Evolutionary conservation across 2,797 vertebrate species (phyloP).

Genomic region (Micrastur ruficollis): DNA sequence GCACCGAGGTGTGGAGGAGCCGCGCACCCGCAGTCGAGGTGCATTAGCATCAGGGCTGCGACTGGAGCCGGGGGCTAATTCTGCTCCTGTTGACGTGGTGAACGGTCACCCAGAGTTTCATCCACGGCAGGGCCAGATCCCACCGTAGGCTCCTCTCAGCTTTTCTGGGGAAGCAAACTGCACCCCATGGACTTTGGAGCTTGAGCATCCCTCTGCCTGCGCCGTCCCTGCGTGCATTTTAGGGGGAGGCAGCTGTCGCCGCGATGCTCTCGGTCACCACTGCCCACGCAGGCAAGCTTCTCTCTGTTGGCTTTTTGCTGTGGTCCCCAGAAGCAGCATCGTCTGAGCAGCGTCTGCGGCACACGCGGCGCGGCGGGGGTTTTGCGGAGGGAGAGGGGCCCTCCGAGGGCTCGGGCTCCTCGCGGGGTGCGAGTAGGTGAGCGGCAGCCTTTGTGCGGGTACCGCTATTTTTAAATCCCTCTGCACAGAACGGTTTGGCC

Average conservation of each 20-base stretch:
- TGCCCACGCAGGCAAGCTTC: background rate
- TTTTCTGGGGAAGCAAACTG: background rate
- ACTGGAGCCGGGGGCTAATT: background rate
- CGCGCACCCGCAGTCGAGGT: fast-evolving
- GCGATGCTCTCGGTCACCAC: background rate
- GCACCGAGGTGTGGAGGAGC: background rate
- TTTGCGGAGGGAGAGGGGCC: background rate
- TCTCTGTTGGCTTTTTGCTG: background rate
- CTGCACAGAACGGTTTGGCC: background rate
- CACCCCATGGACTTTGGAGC: fast-evolving
- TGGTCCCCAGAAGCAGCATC: background rate
- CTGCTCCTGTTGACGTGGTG: background rate
- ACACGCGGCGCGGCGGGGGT: fast-evolving
- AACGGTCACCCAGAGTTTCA: background rate
- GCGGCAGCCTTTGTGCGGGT: background rate
- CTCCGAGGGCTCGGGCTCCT: background rate
- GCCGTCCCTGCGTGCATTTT: fast-evolving
- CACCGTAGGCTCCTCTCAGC: fast-evolving
- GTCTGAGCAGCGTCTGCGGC: background rate
- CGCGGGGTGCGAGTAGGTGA: background rate
- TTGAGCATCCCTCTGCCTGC: background rate
- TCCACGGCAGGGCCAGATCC: background rate
- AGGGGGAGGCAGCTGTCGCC: background rate
- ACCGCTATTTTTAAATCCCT: background rate
- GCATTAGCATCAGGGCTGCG: background rate